Evolutionary conservation across 1,140 invertebrate genomes (phyloP), one percentile per base, ranked within the genome.

Genomic region (Babylonia areolata): DNA sequence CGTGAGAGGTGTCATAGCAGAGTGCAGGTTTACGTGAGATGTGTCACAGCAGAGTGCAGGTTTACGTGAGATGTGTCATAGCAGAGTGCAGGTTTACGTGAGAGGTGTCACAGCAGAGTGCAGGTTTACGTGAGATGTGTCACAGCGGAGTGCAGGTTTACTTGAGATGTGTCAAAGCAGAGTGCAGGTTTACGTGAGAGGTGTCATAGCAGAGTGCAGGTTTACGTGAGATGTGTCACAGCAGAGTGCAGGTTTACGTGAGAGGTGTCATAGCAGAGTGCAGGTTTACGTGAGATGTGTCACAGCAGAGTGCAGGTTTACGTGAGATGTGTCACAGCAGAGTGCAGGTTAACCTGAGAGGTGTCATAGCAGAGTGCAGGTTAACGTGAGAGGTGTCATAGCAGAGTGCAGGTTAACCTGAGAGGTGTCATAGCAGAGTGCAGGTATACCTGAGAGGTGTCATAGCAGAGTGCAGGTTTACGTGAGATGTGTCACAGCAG

Each of bases 401-500:
- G n/a, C n/a, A n/a, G n/a, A 28, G 46, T 37, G 42, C n/a, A 80
- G 42, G 77, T 87, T 81, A 87, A 87, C 86, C 87, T 87, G 92
- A 91, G 92, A 93, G 92, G 92, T 92, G 92, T 93, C n/a, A n/a
- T n/a, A n/a, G n/a, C n/a, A n/a, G n/a, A 28, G 46, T 37, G 42
- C n/a, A 80, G 42, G 77, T 87, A 79, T 88, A 87, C 86, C 87
- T 87, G 92, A 91, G 92, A 93, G 92, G 92, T 92, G 92, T 93
- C n/a, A n/a, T n/a, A n/a, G n/a, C n/a, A n/a, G n/a, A 28, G 46
- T 37, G 42, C n/a, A 80, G 42, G 77, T 87, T 81, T 88, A 87
- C 86, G 92, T 91, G 92, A 93, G 92, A 92, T 92, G 92, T 93
- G 92, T 92, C 92, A 93, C 91, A 92, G 92, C n/a, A n/a, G n/a